A percentile compares a stretch with the other conserved stretches of the same genome.
These are phyloP conservation scores for Phymanthus crucifer DNA, from an alignment of 92 coral and sea anemone species.

Conservation along the genomic window DNA sequence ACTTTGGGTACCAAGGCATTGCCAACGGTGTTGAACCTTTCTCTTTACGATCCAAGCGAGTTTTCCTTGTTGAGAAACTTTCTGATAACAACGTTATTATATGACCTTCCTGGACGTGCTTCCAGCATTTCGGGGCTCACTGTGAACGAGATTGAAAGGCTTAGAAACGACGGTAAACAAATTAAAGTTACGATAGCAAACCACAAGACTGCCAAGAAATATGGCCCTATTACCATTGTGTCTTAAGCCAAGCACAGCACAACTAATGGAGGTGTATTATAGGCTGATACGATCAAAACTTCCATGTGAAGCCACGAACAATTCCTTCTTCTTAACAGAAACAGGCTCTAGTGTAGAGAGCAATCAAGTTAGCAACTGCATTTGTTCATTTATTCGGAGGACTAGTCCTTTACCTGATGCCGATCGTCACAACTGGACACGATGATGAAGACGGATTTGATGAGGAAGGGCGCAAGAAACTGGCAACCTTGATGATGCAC, in stretches of 20 bases:
- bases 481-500: conserved; percentile 1
- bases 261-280: conserved; percentile 1
- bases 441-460: background rate
- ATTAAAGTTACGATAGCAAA: background rate
- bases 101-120: conserved; percentile 14
- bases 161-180: background rate
- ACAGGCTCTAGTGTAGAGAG: background rate
- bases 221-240: conserved; percentile 3
- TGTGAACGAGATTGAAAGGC: conserved; percentile 5
- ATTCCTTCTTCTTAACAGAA: background rate
- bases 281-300: conserved; percentile 1
- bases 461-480: background rate
- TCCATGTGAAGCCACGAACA: conserved; percentile 1
- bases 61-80: conserved; percentile 6
- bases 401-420: background rate
- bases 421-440: background rate
- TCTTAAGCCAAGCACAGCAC: background rate
- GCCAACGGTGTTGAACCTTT: background rate
- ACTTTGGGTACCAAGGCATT: conserved; percentile 11
- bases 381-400: background rate
- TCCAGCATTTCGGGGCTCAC: background rate
- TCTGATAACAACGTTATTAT: background rate
- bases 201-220: background rate
- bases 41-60: conserved; percentile 12
- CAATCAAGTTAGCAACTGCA: background rate